Percentiles rank a stretch among this genome's conserved stretches.
phyloP scores from a whole-genome alignment of 2,888 invertebrate genomes.

The Steinernema carpocapsae region DNA sequence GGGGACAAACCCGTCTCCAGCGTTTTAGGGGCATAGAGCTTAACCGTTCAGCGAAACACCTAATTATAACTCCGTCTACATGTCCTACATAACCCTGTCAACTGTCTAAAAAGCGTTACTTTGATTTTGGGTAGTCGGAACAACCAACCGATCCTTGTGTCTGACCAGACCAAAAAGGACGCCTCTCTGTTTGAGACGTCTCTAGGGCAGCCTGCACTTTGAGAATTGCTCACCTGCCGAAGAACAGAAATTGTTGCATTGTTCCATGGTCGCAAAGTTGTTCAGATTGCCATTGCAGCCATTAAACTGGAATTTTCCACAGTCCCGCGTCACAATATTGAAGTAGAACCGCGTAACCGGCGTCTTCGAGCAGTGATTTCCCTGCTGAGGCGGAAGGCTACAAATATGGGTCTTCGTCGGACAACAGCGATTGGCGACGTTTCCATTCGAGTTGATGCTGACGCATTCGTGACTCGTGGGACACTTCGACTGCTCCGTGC shows the following conservation, averaged over 20 bases:
- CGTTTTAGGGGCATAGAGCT: no score
- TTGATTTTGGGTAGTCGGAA: no score
- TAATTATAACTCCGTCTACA: no score
- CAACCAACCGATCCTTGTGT: no score
- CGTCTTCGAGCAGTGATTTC: slow-evolving; percentile 61
- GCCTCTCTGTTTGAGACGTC: no score
- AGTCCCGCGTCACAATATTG: slow-evolving; percentile 52
- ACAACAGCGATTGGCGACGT: slow-evolving; percentile 50
- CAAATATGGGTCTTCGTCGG: slow-evolving; percentile 62
- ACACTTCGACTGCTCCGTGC: slow-evolving; percentile 54
- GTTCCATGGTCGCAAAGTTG: slow-evolving; percentile 57
- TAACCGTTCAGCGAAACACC: no score
- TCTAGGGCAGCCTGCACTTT: no score
- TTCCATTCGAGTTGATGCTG: slow-evolving; percentile 50
- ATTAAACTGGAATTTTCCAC: slow-evolving; percentile 58
- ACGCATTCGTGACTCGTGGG: slow-evolving; percentile 58
- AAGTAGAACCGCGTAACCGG: slow-evolving; percentile 54
- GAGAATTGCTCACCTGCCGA: no score
- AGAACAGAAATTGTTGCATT: slow-evolving; percentile 65
- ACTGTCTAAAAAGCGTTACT: no score
- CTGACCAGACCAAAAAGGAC: no score
- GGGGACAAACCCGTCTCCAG: no score
- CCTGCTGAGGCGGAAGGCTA: slow-evolving; percentile 62
- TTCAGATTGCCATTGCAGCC: slow-evolving; percentile 62
- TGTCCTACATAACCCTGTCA: no score